These are phyloP conservation scores for Dasypus novemcinctus DNA, from an alignment of 2,113 vertebrate genomes.

Conservation along the genomic window DNA sequence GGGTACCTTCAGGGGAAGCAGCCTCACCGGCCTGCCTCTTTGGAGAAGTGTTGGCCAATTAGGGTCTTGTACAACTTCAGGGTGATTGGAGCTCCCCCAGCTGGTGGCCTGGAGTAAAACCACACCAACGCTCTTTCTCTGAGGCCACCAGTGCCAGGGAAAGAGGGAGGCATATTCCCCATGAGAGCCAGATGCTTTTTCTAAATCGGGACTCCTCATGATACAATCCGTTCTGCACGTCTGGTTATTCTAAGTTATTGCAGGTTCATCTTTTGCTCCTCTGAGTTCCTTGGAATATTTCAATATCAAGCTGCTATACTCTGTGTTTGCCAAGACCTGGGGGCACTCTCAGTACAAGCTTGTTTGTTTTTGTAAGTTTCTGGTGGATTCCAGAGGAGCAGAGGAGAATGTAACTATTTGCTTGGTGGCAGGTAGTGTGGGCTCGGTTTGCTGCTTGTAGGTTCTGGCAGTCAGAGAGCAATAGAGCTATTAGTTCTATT, in stretches of 20 bases:
- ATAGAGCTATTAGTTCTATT: not conserved
- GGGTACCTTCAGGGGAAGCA: not conserved
- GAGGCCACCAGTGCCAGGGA: not conserved
- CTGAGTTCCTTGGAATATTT: not conserved
- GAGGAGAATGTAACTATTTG: not conserved
- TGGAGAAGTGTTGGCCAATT: not conserved
- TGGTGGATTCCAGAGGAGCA: not conserved
- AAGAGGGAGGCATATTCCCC: not conserved
- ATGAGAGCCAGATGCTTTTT: not conserved
- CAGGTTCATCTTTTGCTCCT: not conserved
- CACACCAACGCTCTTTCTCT: not conserved
- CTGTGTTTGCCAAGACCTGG: not conserved
- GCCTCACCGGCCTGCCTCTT: not conserved
- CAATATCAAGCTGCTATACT: not conserved
- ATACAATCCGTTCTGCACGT: rapidly evolving
- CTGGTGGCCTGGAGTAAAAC: constrained; percentile 7
- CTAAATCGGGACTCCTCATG: not conserved
- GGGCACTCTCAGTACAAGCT: not conserved
- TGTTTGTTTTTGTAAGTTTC: not conserved
- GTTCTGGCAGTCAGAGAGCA: not conserved
- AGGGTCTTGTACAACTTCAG: not conserved
- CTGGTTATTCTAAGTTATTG: not conserved
- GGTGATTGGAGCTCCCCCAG: constrained; percentile 33
- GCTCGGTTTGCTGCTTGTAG: not conserved
- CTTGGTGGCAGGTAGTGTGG: not conserved